phyloP scores from a whole-genome alignment of 2,888 invertebrate species.

The Eilema caniola region DNA sequence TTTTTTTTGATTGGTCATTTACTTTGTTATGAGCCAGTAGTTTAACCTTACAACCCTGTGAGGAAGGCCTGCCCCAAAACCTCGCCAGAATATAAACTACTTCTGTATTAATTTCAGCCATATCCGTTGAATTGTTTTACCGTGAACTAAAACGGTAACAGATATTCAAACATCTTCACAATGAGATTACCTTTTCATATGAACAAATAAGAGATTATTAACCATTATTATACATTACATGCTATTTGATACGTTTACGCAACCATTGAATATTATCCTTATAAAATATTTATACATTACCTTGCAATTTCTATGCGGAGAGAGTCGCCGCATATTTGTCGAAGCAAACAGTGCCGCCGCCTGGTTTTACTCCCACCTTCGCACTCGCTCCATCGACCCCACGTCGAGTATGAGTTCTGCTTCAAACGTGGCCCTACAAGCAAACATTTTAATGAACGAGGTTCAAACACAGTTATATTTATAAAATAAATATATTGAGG shows the following conservation, averaged over 20 bases:
- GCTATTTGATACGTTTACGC: not conserved
- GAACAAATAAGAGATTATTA: no score
- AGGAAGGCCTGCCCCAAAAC: no score
- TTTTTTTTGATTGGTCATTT: no score
- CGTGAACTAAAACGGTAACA: no score
- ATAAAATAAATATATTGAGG: not conserved
- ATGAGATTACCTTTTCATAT: no score
- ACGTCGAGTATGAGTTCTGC: constrained; percentile 65
- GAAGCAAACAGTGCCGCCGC: constrained; percentile 72
- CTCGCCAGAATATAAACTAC: no score
- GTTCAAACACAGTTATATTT: not conserved
- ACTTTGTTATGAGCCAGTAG: no score
- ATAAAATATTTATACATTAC: constrained; percentile 55
- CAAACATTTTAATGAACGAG: constrained; percentile 1
- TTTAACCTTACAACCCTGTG: no score
- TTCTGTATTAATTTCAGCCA: no score
- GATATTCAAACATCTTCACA: no score
- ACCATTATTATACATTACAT: no score
- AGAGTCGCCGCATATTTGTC: constrained; percentile 70
- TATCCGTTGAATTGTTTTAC: no score
- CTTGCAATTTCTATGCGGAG: constrained; percentile 75
- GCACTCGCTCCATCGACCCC: constrained; percentile 76
- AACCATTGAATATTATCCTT: constrained; percentile 20
- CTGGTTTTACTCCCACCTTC: constrained; percentile 68
- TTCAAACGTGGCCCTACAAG: constrained; percentile 61